Evolutionary conservation across 2,797 vertebrate genomes (phyloP), one percentile per base, ranked within the genome.

Genomic region (Sebastes hubbsi): DNA sequence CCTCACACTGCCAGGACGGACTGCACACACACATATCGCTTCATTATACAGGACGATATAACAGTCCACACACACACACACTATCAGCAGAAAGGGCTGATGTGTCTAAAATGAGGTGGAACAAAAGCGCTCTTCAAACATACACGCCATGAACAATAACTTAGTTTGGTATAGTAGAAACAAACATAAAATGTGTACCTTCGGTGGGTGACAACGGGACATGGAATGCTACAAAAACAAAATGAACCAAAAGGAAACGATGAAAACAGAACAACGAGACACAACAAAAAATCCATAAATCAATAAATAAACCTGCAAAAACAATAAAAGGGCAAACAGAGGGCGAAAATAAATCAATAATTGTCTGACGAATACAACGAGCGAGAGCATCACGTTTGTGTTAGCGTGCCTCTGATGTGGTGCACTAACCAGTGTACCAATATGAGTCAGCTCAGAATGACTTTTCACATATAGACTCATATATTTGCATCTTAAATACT

Each of bases 171-270:
- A 64, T 5, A 16, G 34, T 14, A 3, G 85, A 86, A 73, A n/a
- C 4, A 34, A 61, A 61, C 5, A 14, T 55, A 69, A 14, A 16
- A 49, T 4, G 65, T 86, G 94, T 98, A 98, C 97, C 97, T 99
- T 98, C 97, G 5, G 94, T 93, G 42, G 97, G 97, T 84, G 97
- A 98, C 95, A 97, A 96, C 74, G 97, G 97, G 92, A 97, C 96
- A 96, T 98, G 97, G 97, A 98, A 98, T 91, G 97, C 97, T 98
- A 96, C 82, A 93, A 95, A 89, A 83, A 3, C 67, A 85, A 85
- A 90, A 88, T 4, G 2, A 87, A 88, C 32, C 32, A 77, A 85
- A 88, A 64, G 46, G 30, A 82, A 83, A 52, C 12, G 68, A 78
- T 38, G 59, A 87, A 83, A 90, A 88, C 79, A 91, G 54, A 70